Conservation (phyloP, 2,888 invertebrate species). For the Rosalia funebris region DNA sequence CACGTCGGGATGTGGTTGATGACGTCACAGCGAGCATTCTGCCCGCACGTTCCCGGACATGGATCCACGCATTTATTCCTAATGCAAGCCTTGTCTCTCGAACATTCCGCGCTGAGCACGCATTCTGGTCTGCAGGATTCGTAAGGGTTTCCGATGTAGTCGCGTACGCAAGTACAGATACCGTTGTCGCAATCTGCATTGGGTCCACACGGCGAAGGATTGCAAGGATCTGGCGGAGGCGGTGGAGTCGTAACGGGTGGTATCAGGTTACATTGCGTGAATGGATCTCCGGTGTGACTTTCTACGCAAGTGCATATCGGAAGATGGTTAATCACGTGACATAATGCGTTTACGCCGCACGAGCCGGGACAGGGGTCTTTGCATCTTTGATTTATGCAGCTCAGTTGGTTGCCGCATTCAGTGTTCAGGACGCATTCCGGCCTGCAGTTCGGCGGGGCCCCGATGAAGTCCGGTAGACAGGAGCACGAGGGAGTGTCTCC, state of each 20-base stretch:
- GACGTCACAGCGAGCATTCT: slow-evolving; percentile 76
- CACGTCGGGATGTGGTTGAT: slow-evolving; percentile 79
- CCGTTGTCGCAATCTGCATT: slow-evolving; percentile 76
- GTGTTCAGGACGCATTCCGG: slow-evolving; percentile 84
- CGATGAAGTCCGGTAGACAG: slow-evolving; percentile 80
- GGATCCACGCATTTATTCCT: slow-evolving; percentile 77
- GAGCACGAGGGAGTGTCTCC: slow-evolving; percentile 81
- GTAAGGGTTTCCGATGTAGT: slow-evolving; percentile 75
- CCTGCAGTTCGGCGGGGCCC: slow-evolving; percentile 81
- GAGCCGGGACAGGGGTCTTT: slow-evolving; percentile 85
- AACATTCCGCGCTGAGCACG: slow-evolving; percentile 74
- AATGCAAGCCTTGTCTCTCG: slow-evolving; percentile 72
- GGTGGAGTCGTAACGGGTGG: slow-evolving; percentile 62
- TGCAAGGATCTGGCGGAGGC: slow-evolving; percentile 68
- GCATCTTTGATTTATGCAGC: slow-evolving; percentile 83
- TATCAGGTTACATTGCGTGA: slow-evolving; percentile 74
- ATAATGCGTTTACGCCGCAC: slow-evolving; percentile 82
- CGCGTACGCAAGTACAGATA: slow-evolving; percentile 70
- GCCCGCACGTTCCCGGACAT: slow-evolving; percentile 77
- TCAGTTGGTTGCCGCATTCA: slow-evolving; percentile 80
- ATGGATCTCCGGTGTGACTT: slow-evolving; percentile 84
- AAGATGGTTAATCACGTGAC: slow-evolving; percentile 81
- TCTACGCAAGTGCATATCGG: slow-evolving; percentile 83
- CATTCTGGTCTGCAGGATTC: slow-evolving; percentile 78
- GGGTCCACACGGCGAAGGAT: slow-evolving; percentile 81